These are phyloP conservation scores for Yponomeuta plumbellus DNA, from an alignment of 2,888 invertebrate species.

Conservation along the genomic window DNA sequence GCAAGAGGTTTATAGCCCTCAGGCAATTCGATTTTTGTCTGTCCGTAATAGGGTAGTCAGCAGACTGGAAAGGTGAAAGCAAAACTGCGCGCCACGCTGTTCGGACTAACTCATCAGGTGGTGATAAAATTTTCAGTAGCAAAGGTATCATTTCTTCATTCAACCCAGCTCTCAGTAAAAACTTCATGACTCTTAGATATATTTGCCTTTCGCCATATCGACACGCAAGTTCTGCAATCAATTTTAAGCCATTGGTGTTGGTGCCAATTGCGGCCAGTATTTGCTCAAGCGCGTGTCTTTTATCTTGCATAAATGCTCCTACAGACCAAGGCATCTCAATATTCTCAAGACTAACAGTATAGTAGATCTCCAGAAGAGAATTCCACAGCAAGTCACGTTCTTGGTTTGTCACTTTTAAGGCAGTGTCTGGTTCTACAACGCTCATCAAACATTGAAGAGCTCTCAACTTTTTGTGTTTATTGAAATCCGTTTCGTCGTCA, in stretches of 20 bases:
- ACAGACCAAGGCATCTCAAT: constrained; percentile 70
- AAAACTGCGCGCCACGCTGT: constrained; percentile 62
- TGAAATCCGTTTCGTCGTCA: constrained; percentile 64
- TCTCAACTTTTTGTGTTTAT: constrained; percentile 65
- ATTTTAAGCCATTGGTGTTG: constrained; percentile 52
- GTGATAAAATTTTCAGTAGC: constrained; percentile 47
- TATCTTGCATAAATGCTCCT: constrained; percentile 61
- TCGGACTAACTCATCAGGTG: constrained; percentile 51
- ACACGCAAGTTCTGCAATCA: constrained; percentile 49
- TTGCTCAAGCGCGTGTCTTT: constrained; percentile 56
- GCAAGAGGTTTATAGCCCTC: constrained; percentile 61
- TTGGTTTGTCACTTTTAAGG: constrained; percentile 61
- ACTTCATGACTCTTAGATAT: constrained; percentile 46
- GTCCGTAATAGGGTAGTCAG: constrained; percentile 68
- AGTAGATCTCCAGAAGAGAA: constrained; percentile 59
- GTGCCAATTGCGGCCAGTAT: constrained; percentile 49
- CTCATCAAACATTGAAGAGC: constrained; percentile 70
- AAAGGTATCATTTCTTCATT: constrained; percentile 62
- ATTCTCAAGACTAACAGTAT: constrained; percentile 56
- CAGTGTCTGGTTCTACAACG: constrained; percentile 62
- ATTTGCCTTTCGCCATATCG: constrained; percentile 50
- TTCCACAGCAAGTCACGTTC: constrained; percentile 60
- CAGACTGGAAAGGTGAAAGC: constrained; percentile 58
- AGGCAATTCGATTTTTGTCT: constrained; percentile 62
- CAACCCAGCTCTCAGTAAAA: constrained; percentile 47